Conservation (phyloP, 2,888 invertebrate genomes). For the Macrostomum cliftonense region DNA sequence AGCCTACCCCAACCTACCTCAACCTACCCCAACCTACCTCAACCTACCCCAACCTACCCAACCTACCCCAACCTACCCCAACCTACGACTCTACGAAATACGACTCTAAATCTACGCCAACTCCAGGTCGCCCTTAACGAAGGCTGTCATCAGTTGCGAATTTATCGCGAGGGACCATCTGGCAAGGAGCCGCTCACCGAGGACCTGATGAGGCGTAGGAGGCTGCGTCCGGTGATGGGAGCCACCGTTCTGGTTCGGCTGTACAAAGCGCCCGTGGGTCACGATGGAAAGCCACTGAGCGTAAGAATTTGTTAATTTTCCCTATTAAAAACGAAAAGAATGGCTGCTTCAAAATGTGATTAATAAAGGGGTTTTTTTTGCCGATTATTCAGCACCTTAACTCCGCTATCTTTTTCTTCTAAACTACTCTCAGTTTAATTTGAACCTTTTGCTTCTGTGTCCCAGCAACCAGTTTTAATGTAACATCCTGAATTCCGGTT, state of each 20-base stretch:
- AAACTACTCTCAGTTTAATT: neutral
- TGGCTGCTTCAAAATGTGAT: too few species aligned
- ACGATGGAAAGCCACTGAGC: slow-evolving; percentile 27
- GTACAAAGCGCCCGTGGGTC: slow-evolving; percentile 23
- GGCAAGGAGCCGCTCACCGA: slow-evolving; percentile 26
- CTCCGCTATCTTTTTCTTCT: too few species aligned
- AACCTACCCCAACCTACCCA: neutral
- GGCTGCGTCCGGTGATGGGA: slow-evolving; percentile 24
- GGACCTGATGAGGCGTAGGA: slow-evolving; percentile 18
- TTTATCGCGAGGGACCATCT: slow-evolving; percentile 28
- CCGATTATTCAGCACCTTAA: too few species aligned
- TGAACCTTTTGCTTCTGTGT: too few species aligned
- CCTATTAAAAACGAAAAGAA: too few species aligned
- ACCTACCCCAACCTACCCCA: too few species aligned
- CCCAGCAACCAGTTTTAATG: too few species aligned
- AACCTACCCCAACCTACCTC: too few species aligned
- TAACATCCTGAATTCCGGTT: neutral
- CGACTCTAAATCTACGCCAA: neutral
- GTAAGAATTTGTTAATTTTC: slow-evolving; percentile 17
- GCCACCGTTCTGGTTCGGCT: slow-evolving; percentile 28
- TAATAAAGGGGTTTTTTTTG: too few species aligned
- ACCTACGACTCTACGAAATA: neutral
- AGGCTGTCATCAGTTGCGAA: slow-evolving; percentile 29
- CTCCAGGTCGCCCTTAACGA: slow-evolving; percentile 30
- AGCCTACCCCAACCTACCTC: too few species aligned